Base-by-base conservation (phyloP, 2,888 invertebrate genomes). In the Ligdia adustata region DNA sequence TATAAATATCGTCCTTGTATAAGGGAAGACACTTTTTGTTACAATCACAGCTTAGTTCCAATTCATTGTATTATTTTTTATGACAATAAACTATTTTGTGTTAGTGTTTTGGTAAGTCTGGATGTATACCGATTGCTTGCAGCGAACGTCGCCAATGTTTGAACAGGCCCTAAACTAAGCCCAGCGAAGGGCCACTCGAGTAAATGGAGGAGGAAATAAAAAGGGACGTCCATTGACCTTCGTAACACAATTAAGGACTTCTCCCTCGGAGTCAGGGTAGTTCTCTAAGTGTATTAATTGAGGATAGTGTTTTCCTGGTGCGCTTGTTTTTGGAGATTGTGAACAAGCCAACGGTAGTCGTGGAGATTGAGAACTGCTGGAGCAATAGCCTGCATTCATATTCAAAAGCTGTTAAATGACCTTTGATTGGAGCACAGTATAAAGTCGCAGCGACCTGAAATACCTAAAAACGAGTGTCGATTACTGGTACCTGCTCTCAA, bases 221-320 rank as follows among this genome's bases (percentile, higher is more conserved):
- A 55, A 59, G 52, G 56, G 57, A 58, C 55, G 57, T 47, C 24
- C 56, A 41, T 50, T 48, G 56, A 59, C 59, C 59, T 57, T 50
- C 48, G 38, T 58, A 56, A 22, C 22, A 7, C 22, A 2, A 22
- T 22, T 22, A 22, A 7, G 22, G 22, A 18, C 37, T 29, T 35
- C 42, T 49, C 35, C 24, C 27, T 43, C 38, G 32, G 34, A 44
- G 39, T 34, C 45, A 40, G 54, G 43, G 31, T 48, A 40, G 39
- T 51, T 55, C 32, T 28, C 18, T 32, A 32, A 50, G 47, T 47
- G 52, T 53, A 58, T 53, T 58, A 56, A 58, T 58, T 58, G 58
- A 31, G 42, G 13, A 38, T 28, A 31, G 26, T 29, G 35, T 56
- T 54, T 54, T 54, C 57, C 51, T 54, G 28, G 35, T 28, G 1